Base-by-base conservation (phyloP, 1,140 invertebrate species). In the Hylyphantes graminicola region DNA sequence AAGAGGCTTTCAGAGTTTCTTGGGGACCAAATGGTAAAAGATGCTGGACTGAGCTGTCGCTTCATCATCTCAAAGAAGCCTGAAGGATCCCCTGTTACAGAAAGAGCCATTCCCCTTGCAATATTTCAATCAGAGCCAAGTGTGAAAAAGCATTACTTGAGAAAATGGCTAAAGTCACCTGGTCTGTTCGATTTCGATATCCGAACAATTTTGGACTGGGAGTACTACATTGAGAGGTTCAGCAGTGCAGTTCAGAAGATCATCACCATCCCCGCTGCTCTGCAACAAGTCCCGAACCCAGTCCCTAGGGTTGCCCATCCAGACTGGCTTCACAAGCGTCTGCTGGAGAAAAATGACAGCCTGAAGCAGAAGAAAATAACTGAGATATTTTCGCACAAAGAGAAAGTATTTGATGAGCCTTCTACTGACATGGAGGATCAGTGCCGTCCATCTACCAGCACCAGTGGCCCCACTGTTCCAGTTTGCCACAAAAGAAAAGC, bases 11-110 rank as follows among this genome's bases (percentile, higher is more conserved):
- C 97, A 0, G 98, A 99, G 91, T 99, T 99, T 90, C 91, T 99
- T 8, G 98, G 98, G 6, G 97, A 99, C 90, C 96, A 99, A 90
- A 99, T 99, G 97, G 96, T 99, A 0, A 99, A 99, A 90, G 98
- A 99, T 91, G 97, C 97, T 48, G 98, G 98, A 7, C 91, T 99
- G 51, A 95, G 96, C 87, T 99, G 98, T 91, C 94, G 95, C 88
- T 99, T 96, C 89, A 95, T 99, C 78, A 99, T 99, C 88, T 96
- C 97, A 0, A 95, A 93, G 85, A 97, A 98, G 90, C 98, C 98
- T 0, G 95, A 98, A 86, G 98, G 96, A 11, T 93, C 95, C 6
- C 96, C 95, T 0, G 95, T 97, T 7, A 96, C 96, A 17, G 96
- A 97, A 90, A 91, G 96, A 88, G 97, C 98, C 0, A 95, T 99